Percentiles rank a stretch among this genome's conserved stretches.
Conservation (phyloP, 2,888 invertebrate species). For the Lepas anatifera region DNA sequence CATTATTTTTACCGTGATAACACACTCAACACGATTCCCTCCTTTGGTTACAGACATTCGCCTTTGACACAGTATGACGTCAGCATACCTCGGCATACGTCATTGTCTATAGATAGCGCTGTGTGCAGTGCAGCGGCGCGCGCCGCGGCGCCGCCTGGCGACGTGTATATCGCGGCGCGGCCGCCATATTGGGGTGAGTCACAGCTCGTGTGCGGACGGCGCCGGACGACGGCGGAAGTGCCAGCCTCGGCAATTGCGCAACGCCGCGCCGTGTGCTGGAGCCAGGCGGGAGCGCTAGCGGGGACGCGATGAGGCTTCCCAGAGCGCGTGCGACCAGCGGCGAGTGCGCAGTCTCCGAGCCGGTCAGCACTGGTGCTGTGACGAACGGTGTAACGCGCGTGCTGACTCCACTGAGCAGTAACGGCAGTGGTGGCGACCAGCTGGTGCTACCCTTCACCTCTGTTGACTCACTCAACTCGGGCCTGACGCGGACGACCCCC, state of each 20-base stretch:
- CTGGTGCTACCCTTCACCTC: not conserved
- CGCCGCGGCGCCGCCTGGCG: no score
- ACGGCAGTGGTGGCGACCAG: not conserved
- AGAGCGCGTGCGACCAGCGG: not conserved
- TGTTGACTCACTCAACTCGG: not conserved
- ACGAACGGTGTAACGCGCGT: not conserved
- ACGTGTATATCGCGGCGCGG: no score
- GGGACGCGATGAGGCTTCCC: not conserved
- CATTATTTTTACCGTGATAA: no score
- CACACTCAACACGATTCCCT: no score
- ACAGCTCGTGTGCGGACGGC: no score
- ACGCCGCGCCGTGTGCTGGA: not conserved
- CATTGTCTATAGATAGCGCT: no score
- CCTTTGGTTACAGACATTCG: no score
- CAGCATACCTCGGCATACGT: no score
- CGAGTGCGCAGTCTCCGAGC: not conserved
- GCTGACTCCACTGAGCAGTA: not conserved
- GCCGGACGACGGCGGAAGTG: no score
- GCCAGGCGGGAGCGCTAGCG: not conserved
- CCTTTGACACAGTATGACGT: no score
- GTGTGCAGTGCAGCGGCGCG: no score
- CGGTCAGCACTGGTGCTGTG: not conserved
- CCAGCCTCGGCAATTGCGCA: not conserved
- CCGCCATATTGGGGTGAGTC: no score
- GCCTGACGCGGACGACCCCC: conserved; percentile 68